Conservation (phyloP, 2,113 vertebrate species). For the Bufo bufo region DNA sequence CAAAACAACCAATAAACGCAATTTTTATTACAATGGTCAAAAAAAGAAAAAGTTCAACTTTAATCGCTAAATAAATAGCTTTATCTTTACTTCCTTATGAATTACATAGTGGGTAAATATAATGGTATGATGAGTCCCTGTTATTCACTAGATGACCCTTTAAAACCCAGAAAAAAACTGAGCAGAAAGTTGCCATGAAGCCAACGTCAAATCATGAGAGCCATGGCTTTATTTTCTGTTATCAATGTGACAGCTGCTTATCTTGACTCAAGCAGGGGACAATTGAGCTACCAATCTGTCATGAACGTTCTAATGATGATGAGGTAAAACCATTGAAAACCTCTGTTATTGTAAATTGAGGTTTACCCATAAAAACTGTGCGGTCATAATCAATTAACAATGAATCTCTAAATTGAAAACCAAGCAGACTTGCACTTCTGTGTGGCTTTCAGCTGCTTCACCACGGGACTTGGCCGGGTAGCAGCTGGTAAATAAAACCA, state of each 20-base stretch:
- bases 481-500: too few relatives aligned
- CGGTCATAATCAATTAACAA: too few relatives aligned
- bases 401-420: too few relatives aligned
- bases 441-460: too few relatives aligned
- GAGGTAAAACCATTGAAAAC: too few relatives aligned
- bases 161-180: not conserved
- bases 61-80: too few relatives aligned
- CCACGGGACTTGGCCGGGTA: too few relatives aligned
- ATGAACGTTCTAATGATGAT: not conserved
- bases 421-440: too few relatives aligned
- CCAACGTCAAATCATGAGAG: not conserved
- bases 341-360: too few relatives aligned
- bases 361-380: too few relatives aligned
- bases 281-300: not conserved
- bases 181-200: not conserved
- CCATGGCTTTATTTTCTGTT: not conserved
- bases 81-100: not conserved
- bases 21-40: not conserved
- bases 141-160: not conserved
- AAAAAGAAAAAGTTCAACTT: too few relatives aligned
- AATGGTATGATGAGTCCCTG: not conserved
- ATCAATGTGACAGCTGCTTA: not conserved
- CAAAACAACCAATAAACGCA: not conserved
- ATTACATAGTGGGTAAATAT: not conserved
- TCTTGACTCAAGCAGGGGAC: not conserved